Percentiles rank a stretch among this genome's conserved stretches.
Conservation (phyloP, 2,797 vertebrate species). For the Hyperoplus immaculatus region DNA sequence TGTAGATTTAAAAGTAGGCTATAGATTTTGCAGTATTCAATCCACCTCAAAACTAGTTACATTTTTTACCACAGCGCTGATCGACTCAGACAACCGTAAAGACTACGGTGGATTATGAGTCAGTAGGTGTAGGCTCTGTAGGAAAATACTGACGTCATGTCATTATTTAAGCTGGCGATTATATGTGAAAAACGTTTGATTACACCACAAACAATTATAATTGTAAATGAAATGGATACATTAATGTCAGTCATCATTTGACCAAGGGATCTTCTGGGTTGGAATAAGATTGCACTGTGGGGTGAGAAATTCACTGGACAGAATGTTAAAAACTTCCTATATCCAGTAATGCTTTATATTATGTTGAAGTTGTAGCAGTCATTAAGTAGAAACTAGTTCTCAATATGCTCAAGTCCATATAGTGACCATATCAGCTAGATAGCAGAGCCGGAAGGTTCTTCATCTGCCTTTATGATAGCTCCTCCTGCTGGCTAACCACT, state of each 20-base stretch:
- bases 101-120: background rate
- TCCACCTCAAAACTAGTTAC: background rate
- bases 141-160: too few species aligned
- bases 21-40: background rate
- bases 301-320: background rate
- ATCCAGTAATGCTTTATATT: background rate
- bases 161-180: background rate
- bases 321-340: background rate
- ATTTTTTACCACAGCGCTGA: slow-evolving; percentile 1
- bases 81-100: background rate
- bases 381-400: background rate
- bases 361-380: too few species aligned
- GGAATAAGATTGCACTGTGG: background rate
- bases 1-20: background rate
- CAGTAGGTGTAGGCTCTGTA: background rate
- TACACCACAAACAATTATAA: background rate
- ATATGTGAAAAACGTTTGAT: too few species aligned
- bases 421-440: background rate
- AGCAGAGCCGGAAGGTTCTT: background rate
- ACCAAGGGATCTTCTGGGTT: background rate
- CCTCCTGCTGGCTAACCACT: slow-evolving; percentile 53
- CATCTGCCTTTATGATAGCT: slow-evolving; percentile 46
- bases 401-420: slow-evolving; percentile 9
- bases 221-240: background rate
- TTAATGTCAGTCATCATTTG: background rate